A percentile compares a stretch with the other conserved stretches of the same genome.
phyloP scores from a whole-genome alignment of 2,888 invertebrate species.

The Luffia ferchaultella region DNA sequence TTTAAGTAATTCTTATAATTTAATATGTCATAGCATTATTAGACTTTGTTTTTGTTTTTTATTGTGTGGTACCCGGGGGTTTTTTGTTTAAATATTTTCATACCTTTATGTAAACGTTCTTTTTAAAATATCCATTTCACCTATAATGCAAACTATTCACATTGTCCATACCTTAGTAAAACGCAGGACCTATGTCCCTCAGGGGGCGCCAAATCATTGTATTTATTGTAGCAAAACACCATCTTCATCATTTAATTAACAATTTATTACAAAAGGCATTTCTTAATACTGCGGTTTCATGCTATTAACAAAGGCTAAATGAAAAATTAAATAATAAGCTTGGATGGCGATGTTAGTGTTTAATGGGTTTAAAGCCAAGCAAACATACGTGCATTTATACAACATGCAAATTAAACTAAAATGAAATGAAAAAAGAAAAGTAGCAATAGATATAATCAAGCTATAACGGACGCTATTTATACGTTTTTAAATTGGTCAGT shows the following conservation, averaged over 20 bases:
- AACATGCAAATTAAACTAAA: slow-evolving; percentile 37
- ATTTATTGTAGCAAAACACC: slow-evolving; percentile 48
- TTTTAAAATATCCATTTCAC: background rate
- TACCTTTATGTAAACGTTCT: background rate
- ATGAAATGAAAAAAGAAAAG: slow-evolving; percentile 15
- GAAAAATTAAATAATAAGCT: slow-evolving; percentile 31
- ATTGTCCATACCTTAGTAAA: slow-evolving; percentile 7
- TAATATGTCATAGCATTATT: background rate
- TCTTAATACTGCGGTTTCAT: background rate
- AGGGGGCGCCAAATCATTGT: slow-evolving; percentile 59
- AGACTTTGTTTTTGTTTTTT: too few species aligned
- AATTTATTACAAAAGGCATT: too few species aligned
- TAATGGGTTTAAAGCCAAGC: background rate
- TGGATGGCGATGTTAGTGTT: slow-evolving; percentile 27
- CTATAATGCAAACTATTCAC: background rate
- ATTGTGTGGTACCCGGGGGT: too few species aligned
- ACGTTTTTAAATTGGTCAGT: too few species aligned
- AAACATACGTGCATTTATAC: slow-evolving; percentile 13
- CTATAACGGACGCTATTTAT: background rate
- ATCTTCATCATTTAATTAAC: slow-evolving; percentile 31
- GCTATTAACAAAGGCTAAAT: background rate
- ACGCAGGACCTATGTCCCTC: slow-evolving; percentile 43
- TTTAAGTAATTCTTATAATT: background rate
- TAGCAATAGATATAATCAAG: background rate
- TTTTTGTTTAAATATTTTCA: background rate